Conservation (phyloP, 2,888 invertebrate species). For the Noctua pronuba region DNA sequence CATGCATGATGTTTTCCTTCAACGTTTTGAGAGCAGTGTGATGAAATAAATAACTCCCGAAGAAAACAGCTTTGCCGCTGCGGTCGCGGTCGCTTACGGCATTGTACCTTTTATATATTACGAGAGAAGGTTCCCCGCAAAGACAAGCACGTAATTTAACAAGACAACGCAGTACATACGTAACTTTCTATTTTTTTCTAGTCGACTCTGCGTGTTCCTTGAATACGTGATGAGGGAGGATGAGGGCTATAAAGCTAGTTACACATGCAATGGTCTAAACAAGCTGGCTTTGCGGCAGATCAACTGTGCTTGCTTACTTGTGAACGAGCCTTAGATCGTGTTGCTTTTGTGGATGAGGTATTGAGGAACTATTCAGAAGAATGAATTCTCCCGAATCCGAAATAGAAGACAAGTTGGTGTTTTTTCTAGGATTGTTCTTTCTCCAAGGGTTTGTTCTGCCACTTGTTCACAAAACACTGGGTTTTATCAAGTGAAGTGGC, state of each 20-base stretch:
- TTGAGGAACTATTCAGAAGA: neutral
- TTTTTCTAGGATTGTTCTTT: neutral
- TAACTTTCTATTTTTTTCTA: constrained; percentile 45
- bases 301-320: constrained; percentile 68
- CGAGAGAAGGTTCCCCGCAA: neutral
- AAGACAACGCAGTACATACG: constrained; percentile 31
- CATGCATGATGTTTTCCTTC: neutral
- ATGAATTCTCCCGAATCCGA: neutral
- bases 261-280: constrained; percentile 76
- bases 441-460: neutral
- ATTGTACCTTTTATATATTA: neutral
- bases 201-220: constrained; percentile 48
- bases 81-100: neutral
- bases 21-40: neutral
- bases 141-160: constrained; percentile 38
- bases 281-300: constrained; percentile 75
- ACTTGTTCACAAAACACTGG: neutral
- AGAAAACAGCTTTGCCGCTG: neutral
- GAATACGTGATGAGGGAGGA: constrained; percentile 70
- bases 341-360: constrained; percentile 54
- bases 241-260: constrained; percentile 71
- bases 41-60: neutral
- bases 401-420: neutral
- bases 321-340: constrained; percentile 25
- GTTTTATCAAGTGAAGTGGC: neutral